Conservation (phyloP, 2,113 vertebrate genomes). For the Strigops habroptila region DNA sequence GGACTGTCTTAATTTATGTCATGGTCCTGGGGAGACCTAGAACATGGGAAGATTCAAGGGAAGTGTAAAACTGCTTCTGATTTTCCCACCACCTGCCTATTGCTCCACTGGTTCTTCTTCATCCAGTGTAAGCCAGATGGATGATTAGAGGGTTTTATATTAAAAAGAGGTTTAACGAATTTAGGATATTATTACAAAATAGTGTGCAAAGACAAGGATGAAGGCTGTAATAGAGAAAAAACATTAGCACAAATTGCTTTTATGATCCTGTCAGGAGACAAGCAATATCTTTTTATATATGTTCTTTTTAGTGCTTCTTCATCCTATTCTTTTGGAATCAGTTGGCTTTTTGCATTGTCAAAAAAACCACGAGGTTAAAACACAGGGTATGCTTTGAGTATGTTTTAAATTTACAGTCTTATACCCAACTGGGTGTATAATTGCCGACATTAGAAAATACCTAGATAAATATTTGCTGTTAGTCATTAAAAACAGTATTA, state of each 20-base stretch:
- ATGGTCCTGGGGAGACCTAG: neutral
- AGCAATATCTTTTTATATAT: neutral
- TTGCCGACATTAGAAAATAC: neutral
- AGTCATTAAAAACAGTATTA: neutral
- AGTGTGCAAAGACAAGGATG: neutral
- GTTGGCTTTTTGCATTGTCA: neutral
- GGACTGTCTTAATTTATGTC: neutral
- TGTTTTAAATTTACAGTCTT: neutral
- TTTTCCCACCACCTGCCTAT: neutral
- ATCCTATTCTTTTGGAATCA: neutral
- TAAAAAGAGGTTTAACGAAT: neutral
- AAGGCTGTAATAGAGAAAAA: neutral
- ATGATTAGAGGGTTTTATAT: neutral
- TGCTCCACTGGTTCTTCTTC: neutral
- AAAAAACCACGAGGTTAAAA: neutral
- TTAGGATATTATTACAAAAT: neutral
- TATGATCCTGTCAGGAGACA: neutral
- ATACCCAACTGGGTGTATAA: neutral
- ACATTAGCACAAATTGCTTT: neutral
- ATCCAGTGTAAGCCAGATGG: neutral
- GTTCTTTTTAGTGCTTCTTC: neutral
- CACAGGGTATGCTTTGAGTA: neutral
- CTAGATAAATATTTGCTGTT: neutral
- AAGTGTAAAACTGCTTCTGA: neutral
- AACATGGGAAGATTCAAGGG: neutral